Base-by-base conservation (phyloP, 1,140 invertebrate species). In the Pemphigus obesinymphae region DNA sequence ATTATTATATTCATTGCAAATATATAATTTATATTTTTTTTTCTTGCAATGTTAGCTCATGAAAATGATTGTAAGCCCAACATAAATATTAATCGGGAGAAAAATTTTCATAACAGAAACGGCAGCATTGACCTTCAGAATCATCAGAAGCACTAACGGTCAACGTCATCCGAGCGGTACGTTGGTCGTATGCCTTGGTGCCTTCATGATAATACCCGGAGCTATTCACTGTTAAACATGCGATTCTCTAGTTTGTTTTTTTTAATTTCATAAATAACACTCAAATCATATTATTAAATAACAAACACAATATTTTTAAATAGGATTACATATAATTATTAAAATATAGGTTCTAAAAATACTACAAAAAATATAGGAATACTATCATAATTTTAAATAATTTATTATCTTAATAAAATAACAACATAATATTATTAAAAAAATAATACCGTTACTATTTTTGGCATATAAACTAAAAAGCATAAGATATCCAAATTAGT, bases 61-160 rank as follows among this genome's bases (percentile, higher is more conserved):
- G 37, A 26, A 43, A 45, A 34, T 66, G 7, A 31, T 20, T 3
- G 61, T n/a, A 26, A 70, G 34, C 23, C 11, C n/a, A 70, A 17
- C 45, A 26, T 70, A 26, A 70, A 70, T 45, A 26, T 31, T 50
- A 50, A 73, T 73, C 43, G 5, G 26, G 31, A 73, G 17, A 73
- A 50, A 31, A 73, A 50, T 23, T 50, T 11, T 40, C 37, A 50
- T 31, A 48, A 5, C 26, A 73, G 40, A 48, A 45, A 31, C 58
- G n/a, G 43, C 26, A 50, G 17, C 29, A n/a, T 26, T 43, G 53
- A 63, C 76, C 76, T 80, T 80, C 55, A 61, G 23, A 11, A 40
- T 11, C n/a, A 61, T 45, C 23, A 80, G 23, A 58, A 61, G 55
- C 26, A 63, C 17, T 80, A 80, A 80, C 76, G 40, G 55, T 80